These are phyloP conservation scores for Drosophila guanche DNA, from an alignment of 1,140 invertebrate species.

Conservation along the genomic window DNA sequence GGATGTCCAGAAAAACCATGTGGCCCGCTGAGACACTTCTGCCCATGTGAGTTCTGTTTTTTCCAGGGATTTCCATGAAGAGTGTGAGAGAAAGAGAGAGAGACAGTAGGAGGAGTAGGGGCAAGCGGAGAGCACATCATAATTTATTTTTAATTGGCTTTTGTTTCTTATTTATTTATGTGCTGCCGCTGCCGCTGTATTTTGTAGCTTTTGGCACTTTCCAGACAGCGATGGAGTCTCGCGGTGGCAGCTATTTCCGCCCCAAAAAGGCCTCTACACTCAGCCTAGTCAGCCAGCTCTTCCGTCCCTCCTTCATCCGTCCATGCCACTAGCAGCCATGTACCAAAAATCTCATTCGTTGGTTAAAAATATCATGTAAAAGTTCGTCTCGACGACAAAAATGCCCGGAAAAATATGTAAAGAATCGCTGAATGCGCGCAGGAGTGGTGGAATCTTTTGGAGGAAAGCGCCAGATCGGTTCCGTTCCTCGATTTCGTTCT, in stretches of 20 bases:
- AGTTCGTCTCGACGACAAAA: conserved; percentile 51
- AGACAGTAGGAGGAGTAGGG: conserved; percentile 35
- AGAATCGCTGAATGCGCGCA: conserved; percentile 24
- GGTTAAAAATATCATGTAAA: conserved; percentile 54
- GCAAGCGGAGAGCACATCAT: conserved; percentile 39
- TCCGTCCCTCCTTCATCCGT: too few relatives aligned
- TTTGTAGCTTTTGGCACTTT: conserved; percentile 58
- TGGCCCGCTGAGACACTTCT: background rate
- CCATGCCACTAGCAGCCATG: background rate
- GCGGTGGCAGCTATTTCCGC: conserved; percentile 62
- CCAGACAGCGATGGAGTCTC: conserved; percentile 15
- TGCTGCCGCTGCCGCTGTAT: conserved; percentile 1
- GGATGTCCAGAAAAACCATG: too few relatives aligned
- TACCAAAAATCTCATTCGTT: conserved; percentile 18
- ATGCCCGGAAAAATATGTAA: conserved; percentile 42
- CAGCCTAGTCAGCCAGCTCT: conserved; percentile 10
- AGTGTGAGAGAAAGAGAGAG: conserved; percentile 8
- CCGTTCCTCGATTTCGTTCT: background rate
- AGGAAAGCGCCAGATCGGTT: conserved; percentile 31
- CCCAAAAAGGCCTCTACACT: too few relatives aligned
- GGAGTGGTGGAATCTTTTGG: conserved; percentile 33
- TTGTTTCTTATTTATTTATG: conserved; percentile 60
- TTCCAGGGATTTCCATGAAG: background rate
- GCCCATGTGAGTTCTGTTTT: conserved; percentile 1
- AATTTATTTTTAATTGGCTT: conserved; percentile 78